Evolutionary conservation across 2,113 vertebrate species (phyloP).

Genomic region (Rousettus leschenaultii): DNA sequence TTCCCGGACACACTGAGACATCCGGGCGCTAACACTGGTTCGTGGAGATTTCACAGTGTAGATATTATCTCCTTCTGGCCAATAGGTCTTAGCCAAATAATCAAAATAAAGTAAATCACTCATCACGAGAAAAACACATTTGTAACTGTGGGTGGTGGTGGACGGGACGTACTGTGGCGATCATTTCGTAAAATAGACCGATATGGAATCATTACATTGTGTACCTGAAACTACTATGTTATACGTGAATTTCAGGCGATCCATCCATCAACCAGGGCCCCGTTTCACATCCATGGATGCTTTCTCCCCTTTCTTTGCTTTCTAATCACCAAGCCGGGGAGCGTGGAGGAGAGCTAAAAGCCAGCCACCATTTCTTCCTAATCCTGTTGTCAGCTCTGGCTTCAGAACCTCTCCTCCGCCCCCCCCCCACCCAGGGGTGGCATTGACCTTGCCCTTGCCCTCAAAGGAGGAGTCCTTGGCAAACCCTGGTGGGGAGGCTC

Average conservation of each 20-base stretch:
- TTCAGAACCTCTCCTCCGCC: not conserved
- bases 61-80: not conserved
- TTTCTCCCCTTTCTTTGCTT: not conserved
- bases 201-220: not conserved
- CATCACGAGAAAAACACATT: not conserved
- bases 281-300: not conserved
- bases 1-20: not conserved
- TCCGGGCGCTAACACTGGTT: not conserved
- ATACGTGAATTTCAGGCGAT: not conserved
- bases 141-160: not conserved
- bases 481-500: constrained; percentile 5
- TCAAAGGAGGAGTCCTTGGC: not conserved
- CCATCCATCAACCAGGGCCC: too few species aligned
- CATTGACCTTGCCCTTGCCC: not conserved
- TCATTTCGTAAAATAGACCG: not conserved
- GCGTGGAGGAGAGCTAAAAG: not conserved
- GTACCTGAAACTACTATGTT: not conserved
- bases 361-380: not conserved
- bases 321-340: not conserved
- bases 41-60: not conserved
- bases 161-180: not conserved
- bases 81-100: not conserved
- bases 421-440: not conserved
- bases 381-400: not conserved
- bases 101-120: not conserved